Evolutionary conservation across 2,113 vertebrate species (phyloP).

Genomic region (Excalfactoria chinensis): DNA sequence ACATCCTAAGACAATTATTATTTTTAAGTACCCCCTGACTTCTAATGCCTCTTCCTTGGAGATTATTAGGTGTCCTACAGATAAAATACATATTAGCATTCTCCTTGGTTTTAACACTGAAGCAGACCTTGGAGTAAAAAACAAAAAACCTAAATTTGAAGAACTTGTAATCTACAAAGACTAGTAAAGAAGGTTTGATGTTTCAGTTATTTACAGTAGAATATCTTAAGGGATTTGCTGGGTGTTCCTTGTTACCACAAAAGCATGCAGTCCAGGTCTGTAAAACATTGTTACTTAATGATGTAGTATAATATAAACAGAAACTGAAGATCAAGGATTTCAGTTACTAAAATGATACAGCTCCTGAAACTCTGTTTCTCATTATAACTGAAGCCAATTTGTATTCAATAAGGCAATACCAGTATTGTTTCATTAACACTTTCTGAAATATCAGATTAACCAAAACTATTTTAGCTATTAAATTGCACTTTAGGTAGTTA

Average conservation of each 20-base stretch:
- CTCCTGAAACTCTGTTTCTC: not conserved
- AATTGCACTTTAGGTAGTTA: not conserved
- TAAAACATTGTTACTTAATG: not conserved
- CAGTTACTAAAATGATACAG: not conserved
- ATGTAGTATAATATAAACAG: not conserved
- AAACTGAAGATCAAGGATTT: not conserved
- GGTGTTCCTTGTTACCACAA: not conserved
- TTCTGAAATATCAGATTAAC: not conserved
- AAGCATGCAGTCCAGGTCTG: not conserved
- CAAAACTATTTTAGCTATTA: not conserved
- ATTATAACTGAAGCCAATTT: not conserved
- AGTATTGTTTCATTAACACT: not conserved
- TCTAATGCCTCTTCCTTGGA: too few relatives aligned
- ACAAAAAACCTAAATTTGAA: not conserved
- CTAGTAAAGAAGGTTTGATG: not conserved
- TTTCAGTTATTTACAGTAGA: not conserved
- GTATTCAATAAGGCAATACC: not conserved
- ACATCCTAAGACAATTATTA: not conserved
- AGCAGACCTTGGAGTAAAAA: not conserved
- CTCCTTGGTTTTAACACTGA: not conserved
- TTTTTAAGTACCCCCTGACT: not conserved
- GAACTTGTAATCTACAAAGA: too few relatives aligned
- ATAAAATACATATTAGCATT: not conserved
- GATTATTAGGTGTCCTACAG: too few relatives aligned
- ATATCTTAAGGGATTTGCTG: too few relatives aligned